Base-by-base conservation (phyloP, 2,113 vertebrate species). In the Ictidomys tridecemlineatus region DNA sequence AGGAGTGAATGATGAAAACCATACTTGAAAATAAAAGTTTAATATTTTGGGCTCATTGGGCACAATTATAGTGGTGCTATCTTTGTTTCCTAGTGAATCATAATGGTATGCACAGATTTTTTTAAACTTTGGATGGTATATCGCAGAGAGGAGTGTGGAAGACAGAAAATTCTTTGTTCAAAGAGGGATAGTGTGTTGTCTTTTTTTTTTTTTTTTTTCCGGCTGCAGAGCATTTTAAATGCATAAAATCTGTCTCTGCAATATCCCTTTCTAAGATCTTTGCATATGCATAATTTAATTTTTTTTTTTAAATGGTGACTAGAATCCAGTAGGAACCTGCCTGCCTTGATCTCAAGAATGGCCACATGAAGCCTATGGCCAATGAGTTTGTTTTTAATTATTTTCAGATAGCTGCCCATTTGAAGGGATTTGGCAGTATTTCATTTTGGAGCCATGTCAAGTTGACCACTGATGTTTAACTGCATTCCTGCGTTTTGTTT, bases 21-120 rank as follows among this genome's bases (percentile, higher is more conserved):
- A 76, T 85, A 83, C 51, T 92, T 72, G 85, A 96, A 97, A 97
- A 97, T 97, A 77, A 90, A 98, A 97, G 67, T 93, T 96, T 96
- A 96, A 93, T 96, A 97, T 89, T 96, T 93, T 37, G 92, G 80
- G 85, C 95, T 97, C 96, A 94, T 90, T 93, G 96, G 91, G 92
- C 95, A 95, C 96, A 97, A 91, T 98, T 98, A 94, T 48, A 94
- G 61, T 94, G 73, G 37, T n/a, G 76, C 72, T 58, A 0, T 56
- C 84, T 94, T 94, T 96, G 37, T 63, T 87, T 97, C 90, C 88
- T 85, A 80, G 53, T 32, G 85, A 69, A 74, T 96, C 56, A 30
- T 96, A 90, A 94, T 84, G 96, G 28, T 45, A 28, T 90, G 20
- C 76, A 58, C n/a, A 73, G 63, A 67, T 13, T 85, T 80, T 90